A percentile compares a stretch with the other conserved stretches of the same genome.
phyloP scores from a whole-genome alignment of 23 tunicate species.

The Phallusia fumigata region DNA sequence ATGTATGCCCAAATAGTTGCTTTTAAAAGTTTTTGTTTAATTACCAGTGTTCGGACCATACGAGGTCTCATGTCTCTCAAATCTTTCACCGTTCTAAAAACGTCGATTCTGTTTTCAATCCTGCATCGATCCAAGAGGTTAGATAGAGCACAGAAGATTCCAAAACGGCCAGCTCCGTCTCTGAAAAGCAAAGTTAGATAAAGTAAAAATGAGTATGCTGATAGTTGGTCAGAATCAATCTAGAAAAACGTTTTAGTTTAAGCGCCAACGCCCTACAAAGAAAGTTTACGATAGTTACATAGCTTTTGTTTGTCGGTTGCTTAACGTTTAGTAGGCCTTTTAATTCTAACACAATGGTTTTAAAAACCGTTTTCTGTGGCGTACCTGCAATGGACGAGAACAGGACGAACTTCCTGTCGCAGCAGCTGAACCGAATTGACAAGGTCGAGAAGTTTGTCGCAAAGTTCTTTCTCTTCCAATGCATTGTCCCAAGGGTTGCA shows the following conservation, averaged over 20 bases:
- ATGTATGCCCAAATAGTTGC: no score
- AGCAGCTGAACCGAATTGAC: background rate
- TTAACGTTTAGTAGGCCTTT: no score
- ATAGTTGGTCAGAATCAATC: no score
- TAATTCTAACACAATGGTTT: no score
- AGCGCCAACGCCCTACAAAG: no score
- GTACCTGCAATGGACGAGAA: background rate
- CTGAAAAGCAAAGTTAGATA: no score
- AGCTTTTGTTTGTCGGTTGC: no score
- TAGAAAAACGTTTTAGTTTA: no score
- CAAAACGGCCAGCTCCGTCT: background rate
- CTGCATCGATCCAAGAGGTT: background rate
- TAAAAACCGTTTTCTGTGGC: no score
- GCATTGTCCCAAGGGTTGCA: background rate
- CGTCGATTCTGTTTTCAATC: background rate
- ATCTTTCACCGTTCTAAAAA: background rate
- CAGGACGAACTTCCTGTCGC: background rate
- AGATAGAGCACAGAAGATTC: background rate
- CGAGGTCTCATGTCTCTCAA: background rate
- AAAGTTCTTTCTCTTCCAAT: background rate
- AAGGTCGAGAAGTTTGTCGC: background rate
- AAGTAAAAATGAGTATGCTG: no score
- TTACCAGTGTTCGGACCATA: background rate
- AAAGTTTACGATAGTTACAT: no score
- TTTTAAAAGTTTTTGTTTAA: no score